Conservation (phyloP, 2,113 vertebrate genomes). For the zebrafish (Danio rerio) region GRCz12tu NC_133184.1:55751501-55752000, state of each 20-base stretch:
- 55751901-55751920: background rate
- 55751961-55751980: background rate
- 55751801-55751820: background rate
- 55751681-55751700: conserved; percentile 6
- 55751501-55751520: no score
- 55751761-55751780: no score
- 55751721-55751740: background rate
- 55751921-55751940: background rate
- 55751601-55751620: no score
- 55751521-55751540: no score
- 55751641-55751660: no score
- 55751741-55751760: no score
- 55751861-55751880: background rate
- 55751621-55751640: no score
- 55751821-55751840: conserved; percentile 11
- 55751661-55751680: background rate
- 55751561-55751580: no score
- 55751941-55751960: background rate
- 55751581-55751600: no score
- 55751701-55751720: background rate
- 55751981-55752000: conserved; percentile 4
- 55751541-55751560: no score
- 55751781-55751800: background rate
- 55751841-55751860: background rate
- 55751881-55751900: background rate